These are phyloP conservation scores for Galagoides demidoff DNA, from an alignment of 2,797 vertebrate genomes.

Conservation along the genomic window DNA sequence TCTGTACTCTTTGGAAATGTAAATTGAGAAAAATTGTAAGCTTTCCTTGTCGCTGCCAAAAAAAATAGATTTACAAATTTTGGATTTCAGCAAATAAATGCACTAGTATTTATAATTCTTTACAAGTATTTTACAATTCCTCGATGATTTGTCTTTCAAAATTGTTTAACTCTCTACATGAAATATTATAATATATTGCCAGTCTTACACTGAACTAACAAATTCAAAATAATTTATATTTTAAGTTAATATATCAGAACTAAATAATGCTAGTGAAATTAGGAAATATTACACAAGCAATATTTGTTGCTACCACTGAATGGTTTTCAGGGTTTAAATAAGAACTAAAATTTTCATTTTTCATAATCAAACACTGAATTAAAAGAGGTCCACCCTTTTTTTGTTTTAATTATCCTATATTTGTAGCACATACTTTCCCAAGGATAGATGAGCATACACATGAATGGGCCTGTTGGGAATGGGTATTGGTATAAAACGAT, in stretches of 20 bases:
- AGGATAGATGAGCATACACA: not conserved
- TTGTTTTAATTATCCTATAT: not conserved
- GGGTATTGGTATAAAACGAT: not conserved
- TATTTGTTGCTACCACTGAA: not conserved
- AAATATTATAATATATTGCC: conserved; percentile 77
- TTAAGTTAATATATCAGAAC: conserved; percentile 72
- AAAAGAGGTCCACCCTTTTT: not conserved
- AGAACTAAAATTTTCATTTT: not conserved
- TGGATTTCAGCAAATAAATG: conserved; percentile 74
- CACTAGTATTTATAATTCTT: conserved; percentile 80
- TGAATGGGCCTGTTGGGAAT: not conserved
- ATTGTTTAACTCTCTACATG: conserved; percentile 76
- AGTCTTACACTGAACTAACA: conserved; percentile 31
- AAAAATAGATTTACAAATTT: conserved; percentile 79
- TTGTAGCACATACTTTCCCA: not conserved
- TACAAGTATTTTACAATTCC: conserved; percentile 68
- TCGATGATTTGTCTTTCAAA: conserved; percentile 74
- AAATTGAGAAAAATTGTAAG: conserved; percentile 79
- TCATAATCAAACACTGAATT: conserved; percentile 12
- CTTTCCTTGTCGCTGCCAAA: conserved; percentile 80
- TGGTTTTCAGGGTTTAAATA: not conserved
- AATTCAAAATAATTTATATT: conserved; percentile 51
- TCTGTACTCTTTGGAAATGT: conserved; percentile 86
- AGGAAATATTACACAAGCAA: conserved; percentile 14
- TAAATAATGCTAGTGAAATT: conserved; percentile 73